Percentiles rank a stretch among this genome's conserved stretches.
phyloP scores from a whole-genome alignment of 2,113 vertebrate genomes.

The Stegostoma tigrinum region DNA sequence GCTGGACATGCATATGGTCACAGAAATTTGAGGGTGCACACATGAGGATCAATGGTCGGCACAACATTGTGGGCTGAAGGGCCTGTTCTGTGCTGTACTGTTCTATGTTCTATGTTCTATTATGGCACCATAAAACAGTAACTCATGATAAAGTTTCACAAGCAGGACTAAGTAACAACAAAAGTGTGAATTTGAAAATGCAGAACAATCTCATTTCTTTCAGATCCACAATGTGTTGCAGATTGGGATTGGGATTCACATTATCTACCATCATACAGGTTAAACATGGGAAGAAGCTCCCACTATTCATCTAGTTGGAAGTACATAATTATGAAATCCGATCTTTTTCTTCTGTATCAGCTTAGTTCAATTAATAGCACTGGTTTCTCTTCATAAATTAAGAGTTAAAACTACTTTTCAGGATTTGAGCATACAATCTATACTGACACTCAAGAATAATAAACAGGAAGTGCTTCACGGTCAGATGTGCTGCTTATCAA shows the following conservation, averaged over 20 bases:
- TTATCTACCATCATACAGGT: background rate
- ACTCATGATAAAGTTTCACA: conserved; percentile 24
- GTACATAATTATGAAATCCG: background rate
- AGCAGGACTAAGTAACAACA: background rate
- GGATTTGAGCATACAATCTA: background rate
- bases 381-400: background rate
- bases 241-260: background rate
- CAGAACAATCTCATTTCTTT: background rate
- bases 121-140: conserved; percentile 24
- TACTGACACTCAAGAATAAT: background rate
- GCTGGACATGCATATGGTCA: no score
- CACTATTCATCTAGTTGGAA: background rate
- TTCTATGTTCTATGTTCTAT: no score
- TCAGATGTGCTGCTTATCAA: background rate
- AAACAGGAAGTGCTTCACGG: background rate
- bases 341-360: background rate
- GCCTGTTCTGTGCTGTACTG: no score
- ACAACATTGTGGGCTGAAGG: no score
- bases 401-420: background rate
- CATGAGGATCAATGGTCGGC: no score
- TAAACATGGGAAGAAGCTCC: background rate
- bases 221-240: background rate
- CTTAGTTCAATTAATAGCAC: background rate
- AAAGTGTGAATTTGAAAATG: background rate
- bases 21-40: no score